Base-by-base conservation (phyloP, 2,888 invertebrate genomes). In the Cryptophagus acutangulus region DNA sequence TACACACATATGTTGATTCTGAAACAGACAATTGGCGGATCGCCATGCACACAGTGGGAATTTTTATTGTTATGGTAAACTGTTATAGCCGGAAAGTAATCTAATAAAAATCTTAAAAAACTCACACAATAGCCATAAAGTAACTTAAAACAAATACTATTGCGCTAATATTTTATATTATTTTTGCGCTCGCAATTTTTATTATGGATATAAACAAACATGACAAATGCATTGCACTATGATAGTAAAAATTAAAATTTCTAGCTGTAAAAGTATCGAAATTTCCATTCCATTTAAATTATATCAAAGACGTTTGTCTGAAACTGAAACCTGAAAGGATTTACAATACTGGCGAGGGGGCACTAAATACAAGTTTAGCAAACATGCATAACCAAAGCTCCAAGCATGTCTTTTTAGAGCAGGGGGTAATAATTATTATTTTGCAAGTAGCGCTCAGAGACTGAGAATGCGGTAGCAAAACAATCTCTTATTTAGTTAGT, bases 21-120 rank as follows among this genome's bases (percentile, higher is more conserved):
- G 37, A 38, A 38, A 40, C 37, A 28, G 37, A 45, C 49, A 47
- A 52, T 54, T 52, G 54, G 54, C 54, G 43, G 30, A 38, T 33
- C 45, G 52, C 54, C 52, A 51, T 49, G 41, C 46, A 41, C 43
- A 42, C 43, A 42, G 43, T 41, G 44, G 48, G 43, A 47, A 49
- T 49, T 52, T 50, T 55, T 55, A 53, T 51, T 50, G 55, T 55
- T 51, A 51, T 54, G 48, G 53, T 50, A 54, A 51, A 54, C 49
- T 51, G 51, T 54, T 54, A 54, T 54, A 36, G 53, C 48, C 51
- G 45, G 45, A 51, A 50, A 54, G 47, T 51, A 54, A 51, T 50
- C 44, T 43, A 54, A 54, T 54, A 50, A 54, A 53, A 54, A 47
- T 48, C 44, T 43, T 26, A 40, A 46, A 45, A 45, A 39, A 41